phyloP scores from a whole-genome alignment of 2,888 invertebrate genomes.

The Flabesymbios commensalis region DNA sequence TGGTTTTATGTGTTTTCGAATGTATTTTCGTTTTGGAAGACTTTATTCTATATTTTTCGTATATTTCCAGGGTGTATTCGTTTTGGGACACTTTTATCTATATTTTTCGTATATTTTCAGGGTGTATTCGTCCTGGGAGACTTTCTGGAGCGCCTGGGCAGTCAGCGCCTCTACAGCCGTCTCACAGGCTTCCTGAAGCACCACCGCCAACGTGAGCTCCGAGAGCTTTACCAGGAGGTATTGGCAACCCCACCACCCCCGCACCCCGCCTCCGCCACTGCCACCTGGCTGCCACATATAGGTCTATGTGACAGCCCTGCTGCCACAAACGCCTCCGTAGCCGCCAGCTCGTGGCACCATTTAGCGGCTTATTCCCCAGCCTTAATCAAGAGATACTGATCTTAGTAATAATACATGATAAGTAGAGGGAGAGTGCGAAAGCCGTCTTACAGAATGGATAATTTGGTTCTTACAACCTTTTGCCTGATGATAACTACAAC shows the following conservation, averaged over 20 bases:
- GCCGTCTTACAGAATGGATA: no score
- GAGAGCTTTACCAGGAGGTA: constrained; percentile 6
- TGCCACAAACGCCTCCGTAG: no score
- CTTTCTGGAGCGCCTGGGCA: neutral
- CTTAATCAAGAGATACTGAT: no score
- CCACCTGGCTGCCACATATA: no score
- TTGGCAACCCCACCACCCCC: neutral
- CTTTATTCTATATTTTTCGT: neutral
- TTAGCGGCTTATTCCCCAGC: no score
- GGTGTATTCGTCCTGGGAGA: neutral
- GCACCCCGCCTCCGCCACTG: neutral
- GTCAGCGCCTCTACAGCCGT: neutral
- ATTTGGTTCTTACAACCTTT: no score
- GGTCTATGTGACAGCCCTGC: no score
- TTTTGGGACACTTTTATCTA: neutral
- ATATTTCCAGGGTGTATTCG: neutral
- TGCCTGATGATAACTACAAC: no score
- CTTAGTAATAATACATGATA: no score
- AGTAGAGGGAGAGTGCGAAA: no score
- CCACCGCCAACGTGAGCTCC: neutral
- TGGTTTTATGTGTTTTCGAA: neutral
- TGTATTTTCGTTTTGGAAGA: neutral
- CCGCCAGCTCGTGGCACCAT: no score
- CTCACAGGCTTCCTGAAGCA: neutral
- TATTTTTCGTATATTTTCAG: neutral